Base-by-base conservation (phyloP, 2,888 invertebrate genomes). In the Monochamus alternatus region DNA sequence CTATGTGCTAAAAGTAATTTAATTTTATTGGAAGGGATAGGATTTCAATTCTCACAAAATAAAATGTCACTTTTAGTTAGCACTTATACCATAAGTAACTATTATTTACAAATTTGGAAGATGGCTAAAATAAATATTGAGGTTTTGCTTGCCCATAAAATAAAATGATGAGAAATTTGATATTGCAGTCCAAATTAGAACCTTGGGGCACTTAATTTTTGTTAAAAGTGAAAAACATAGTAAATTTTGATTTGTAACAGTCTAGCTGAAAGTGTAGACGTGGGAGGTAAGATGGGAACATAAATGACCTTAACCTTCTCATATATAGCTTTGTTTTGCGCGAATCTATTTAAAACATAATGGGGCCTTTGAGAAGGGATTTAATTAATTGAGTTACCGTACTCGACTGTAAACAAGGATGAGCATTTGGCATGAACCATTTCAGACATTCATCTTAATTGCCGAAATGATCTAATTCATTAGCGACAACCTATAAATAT, bases 401-500 rank as follows among this genome's bases (percentile, higher is more conserved):
- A 51, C n/a, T 10, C 3, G 14, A 5, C 55, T 14, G 7, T 5
- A n/a, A 55, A 55, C 55, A 55, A 55, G n/a, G 55, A n/a, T 55
- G n/a, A n/a, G 51, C 4, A 14, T 55, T 38, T 38, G 38, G 38
- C 38, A 38, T 38, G 38, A 38, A 14, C 22, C 55, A 22, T 55
- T 55, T 55, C 47, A 22, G 14, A 3, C 55, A 55, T 22, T 55
- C 55, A 3, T 55, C 55, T n/a, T 55, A 55, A 55, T 55, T 55
- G n/a, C 55, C n/a, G 22, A 55, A 55, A 55, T 55, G 55, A n/a
- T 55, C 55, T 55, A 55, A 55, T 55, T 55, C 55, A 55, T 55
- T 55, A 55, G 55, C 4, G 5, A 14, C 55, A 22, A 55, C 22
- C 55, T 55, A 55, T 55, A 55, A 55, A 55, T 55, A 55, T 55